Conservation (phyloP, 2,888 invertebrate species). For the Sinodicranocentrus sp. region DNA sequence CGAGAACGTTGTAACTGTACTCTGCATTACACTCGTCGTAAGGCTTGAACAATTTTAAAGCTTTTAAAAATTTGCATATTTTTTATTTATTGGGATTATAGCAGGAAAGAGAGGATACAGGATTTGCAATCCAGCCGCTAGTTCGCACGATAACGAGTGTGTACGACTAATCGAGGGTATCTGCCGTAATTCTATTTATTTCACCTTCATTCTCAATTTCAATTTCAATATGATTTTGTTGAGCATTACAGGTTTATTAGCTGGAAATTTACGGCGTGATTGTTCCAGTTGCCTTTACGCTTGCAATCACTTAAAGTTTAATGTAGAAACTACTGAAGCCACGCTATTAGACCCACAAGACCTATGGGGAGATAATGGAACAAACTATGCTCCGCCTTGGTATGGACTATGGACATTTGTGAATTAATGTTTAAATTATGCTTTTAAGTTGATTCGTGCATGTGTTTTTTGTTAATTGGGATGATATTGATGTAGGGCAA, state of each 20-base stretch:
- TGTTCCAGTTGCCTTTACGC: conserved; percentile 42
- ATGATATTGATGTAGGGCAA: conserved; percentile 14
- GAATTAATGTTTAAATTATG: neutral
- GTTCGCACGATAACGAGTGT: conserved; percentile 33
- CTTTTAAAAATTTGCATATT: neutral
- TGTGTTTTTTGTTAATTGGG: too few species aligned
- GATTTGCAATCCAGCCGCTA: conserved; percentile 47
- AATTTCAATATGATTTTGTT: conserved; percentile 7
- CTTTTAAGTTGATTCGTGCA: neutral
- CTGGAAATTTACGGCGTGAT: conserved; percentile 19
- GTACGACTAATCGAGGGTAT: conserved; percentile 35
- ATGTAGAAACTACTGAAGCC: conserved; percentile 43
- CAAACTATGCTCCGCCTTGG: conserved; percentile 18
- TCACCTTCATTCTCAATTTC: too few species aligned
- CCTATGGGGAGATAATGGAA: conserved; percentile 52
- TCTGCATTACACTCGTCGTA: conserved; percentile 46
- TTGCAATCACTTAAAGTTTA: conserved; percentile 61
- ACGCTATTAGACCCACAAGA: conserved; percentile 25
- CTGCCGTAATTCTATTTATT: too few species aligned
- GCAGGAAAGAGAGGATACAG: conserved; percentile 18
- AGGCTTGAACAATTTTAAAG: neutral
- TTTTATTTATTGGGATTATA: too few species aligned
- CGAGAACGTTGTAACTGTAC: conserved; percentile 52
- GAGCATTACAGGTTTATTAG: conserved; percentile 13
- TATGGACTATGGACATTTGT: neutral